A percentile compares a stretch with the other conserved stretches of the same genome.
Conservation (phyloP, 2,113 vertebrate genomes). For the Salvator merianae region DNA sequence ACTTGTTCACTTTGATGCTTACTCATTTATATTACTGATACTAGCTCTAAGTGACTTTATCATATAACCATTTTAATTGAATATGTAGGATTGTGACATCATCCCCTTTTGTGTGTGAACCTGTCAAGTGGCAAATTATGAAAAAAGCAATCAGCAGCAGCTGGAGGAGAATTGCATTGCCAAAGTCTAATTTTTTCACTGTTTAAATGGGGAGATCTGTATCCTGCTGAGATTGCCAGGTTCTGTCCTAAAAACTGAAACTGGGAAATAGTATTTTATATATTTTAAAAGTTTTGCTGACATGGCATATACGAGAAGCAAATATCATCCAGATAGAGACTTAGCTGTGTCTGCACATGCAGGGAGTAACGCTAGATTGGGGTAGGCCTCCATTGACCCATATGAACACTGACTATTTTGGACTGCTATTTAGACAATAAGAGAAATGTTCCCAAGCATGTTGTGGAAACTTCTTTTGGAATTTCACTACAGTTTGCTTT, state of each 20-base stretch:
- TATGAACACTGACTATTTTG: too few species aligned
- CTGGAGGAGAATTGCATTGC: background rate
- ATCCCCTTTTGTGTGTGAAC: background rate
- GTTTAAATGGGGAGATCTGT: background rate
- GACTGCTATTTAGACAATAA: too few species aligned
- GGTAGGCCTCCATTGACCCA: too few species aligned
- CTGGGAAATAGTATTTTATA: background rate
- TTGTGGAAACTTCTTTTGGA: too few species aligned
- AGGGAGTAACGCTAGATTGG: too few species aligned
- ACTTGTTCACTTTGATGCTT: background rate
- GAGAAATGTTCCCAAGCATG: too few species aligned
- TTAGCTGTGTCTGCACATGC: too few species aligned
- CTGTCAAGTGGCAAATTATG: background rate
- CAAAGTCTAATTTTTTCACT: too few species aligned
- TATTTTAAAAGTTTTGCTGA: background rate
- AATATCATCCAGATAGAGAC: too few species aligned
- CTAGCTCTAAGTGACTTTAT: background rate
- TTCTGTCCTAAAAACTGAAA: background rate
- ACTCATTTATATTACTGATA: background rate
- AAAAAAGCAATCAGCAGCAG: background rate
- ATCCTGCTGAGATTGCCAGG: background rate
- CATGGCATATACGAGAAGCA: too few species aligned
- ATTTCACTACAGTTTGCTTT: too few species aligned
- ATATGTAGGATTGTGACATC: background rate
- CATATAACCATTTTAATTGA: background rate